A percentile compares a stretch with the other conserved stretches of the same genome.
phyloP scores from a whole-genome alignment of 2,113 vertebrate genomes.

The Gasterosteus nipponicus region DNA sequence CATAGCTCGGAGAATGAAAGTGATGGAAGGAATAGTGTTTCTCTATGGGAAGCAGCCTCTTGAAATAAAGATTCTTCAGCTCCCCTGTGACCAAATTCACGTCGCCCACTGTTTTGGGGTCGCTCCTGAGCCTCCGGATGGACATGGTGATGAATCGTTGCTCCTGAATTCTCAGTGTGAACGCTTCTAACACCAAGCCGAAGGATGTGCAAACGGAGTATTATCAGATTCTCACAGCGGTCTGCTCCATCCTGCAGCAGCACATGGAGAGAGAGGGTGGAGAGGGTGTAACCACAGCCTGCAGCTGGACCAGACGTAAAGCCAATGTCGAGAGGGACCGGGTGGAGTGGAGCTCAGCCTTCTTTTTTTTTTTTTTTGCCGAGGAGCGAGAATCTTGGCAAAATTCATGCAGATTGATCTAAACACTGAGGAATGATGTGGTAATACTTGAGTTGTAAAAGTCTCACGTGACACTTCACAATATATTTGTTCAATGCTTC shows the following conservation, averaged over 20 bases:
- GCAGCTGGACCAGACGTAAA: constrained; percentile 75
- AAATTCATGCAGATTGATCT: constrained; percentile 28
- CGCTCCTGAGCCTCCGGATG: constrained; percentile 60
- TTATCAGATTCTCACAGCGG: constrained; percentile 72
- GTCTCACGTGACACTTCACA: background rate
- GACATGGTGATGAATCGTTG: constrained; percentile 56
- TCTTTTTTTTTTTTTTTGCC: constrained; percentile 44
- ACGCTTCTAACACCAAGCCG: constrained; percentile 45
- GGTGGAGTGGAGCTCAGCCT: constrained; percentile 66
- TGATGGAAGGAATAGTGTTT: constrained; percentile 87
- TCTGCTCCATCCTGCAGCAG: constrained; percentile 70
- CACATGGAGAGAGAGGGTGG: constrained; percentile 71
- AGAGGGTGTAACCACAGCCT: constrained; percentile 79
- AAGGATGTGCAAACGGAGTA: constrained; percentile 55
- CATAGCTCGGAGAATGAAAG: constrained; percentile 87
- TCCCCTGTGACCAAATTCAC: constrained; percentile 85
- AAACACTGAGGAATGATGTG: background rate
- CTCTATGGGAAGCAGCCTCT: constrained; percentile 87
- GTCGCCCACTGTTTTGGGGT: constrained; percentile 80
- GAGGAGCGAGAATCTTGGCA: constrained; percentile 58
- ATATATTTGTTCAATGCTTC: background rate
- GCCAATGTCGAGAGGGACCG: constrained; percentile 67
- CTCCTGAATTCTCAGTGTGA: constrained; percentile 3
- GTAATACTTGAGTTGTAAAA: constrained; percentile 1
- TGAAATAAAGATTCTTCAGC: constrained; percentile 86